Base-by-base conservation (phyloP, 2,888 invertebrate species). In the Patella depressa region DNA sequence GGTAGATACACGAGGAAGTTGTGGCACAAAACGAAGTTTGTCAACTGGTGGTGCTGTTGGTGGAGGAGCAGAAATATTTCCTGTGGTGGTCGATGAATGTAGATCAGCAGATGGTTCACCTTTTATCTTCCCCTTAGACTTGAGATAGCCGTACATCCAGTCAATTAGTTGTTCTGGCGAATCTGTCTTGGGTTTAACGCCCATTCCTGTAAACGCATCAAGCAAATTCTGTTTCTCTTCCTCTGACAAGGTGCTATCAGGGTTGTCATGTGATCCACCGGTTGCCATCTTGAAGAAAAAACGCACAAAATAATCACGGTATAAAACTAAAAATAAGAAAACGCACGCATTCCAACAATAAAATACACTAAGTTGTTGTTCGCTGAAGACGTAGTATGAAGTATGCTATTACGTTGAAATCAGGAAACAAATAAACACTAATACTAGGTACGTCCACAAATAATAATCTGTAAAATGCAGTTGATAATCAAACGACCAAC, bases 1-100 rank as follows among this genome's bases (percentile, higher is more conserved):
- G 24, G 65, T 65, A 19, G 65, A 65, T 65, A 65, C 7, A 11
- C 65, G 65, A 65, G 65, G 65, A 17, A 65, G 65, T n/a, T 65
- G n/a, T 19, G 65, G 65, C 7, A 65, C 65, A 19, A 65, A 65
- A 7, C 65, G 7, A 65, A 12, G 19, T 14, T 19, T 59, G 19
- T 59, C 59, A 17, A 17, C 59, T 59, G 59, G 19, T 59, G 7
- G 59, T 59, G 59, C 7, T 12, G 12, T 59, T 59, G n/a, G 7
- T 15, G 59, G 5, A 0, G 12, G 59, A 17, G 17, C 59, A 59
- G 17, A 19, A 59, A 59, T 3, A 59, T 7, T 59, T n/a, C 2
- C 59, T n/a, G 7, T 19, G 5, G 5, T 14, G 7, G 7, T 59
- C 14, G 17, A n/a, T 19, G 17, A 17, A 59, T 59, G n/a, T 19